A percentile compares a stretch with the other conserved stretches of the same genome.
Conservation (phyloP, 2,888 invertebrate genomes). For the Hirtodrosophila trivittata region DNA sequence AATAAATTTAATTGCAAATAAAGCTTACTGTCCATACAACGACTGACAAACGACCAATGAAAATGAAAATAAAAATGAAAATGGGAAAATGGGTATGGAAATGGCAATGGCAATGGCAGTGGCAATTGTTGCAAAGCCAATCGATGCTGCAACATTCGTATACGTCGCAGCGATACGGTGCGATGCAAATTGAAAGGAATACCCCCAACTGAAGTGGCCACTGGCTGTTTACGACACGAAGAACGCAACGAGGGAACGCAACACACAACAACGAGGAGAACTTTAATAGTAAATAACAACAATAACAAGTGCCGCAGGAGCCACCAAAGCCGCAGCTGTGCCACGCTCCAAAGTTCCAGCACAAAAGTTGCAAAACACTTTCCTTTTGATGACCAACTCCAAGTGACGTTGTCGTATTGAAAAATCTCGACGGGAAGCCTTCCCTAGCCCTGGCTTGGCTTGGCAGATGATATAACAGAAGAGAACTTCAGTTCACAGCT, state of each 20-base stretch:
- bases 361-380: slow-evolving; percentile 68
- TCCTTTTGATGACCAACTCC: slow-evolving; percentile 62
- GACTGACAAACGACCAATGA: slow-evolving; percentile 34
- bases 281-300: slow-evolving; percentile 76
- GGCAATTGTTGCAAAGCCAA: slow-evolving; percentile 44
- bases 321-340: slow-evolving; percentile 54
- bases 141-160: slow-evolving; percentile 36
- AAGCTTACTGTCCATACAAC: slow-evolving; percentile 54
- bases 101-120: background rate
- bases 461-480: too few species aligned
- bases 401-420: slow-evolving; percentile 48
- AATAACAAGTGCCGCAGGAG: slow-evolving; percentile 65
- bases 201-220: slow-evolving; percentile 37
- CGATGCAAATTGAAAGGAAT: background rate
- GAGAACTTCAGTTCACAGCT: too few species aligned
- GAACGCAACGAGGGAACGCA: background rate
- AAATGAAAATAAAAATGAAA: background rate
- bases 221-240: slow-evolving; percentile 64
- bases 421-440: background rate
- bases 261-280: slow-evolving; percentile 40
- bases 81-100: slow-evolving; percentile 23
- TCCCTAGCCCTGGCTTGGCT: too few species aligned
- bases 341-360: slow-evolving; percentile 37
- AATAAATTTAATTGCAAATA: slow-evolving; percentile 74
- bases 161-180: too few species aligned